Base-by-base conservation (phyloP, 2,888 invertebrate species). In the Oithona nana region DNA sequence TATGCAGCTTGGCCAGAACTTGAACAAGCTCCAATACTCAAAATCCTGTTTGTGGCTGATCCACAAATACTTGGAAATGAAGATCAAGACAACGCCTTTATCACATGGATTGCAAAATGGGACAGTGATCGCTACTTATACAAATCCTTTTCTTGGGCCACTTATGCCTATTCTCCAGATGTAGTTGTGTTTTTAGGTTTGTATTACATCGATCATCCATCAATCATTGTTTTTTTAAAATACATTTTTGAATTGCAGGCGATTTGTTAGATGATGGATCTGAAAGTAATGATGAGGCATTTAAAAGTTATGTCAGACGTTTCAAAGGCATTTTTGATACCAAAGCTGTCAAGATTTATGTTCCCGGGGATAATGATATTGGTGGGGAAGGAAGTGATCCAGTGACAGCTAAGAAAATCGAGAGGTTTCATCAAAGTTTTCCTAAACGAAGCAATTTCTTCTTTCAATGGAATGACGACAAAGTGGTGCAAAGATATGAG, bases 311-410 rank as follows among this genome's bases (percentile, higher is more conserved):
- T 28, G 60, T 13, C 30, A 16, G 39, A 11, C 26, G 54, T 16
- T 30, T 61, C 54, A 55, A 50, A 29, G 58, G 52, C 57, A 65
- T 66, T 28, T 56, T 28, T 61, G 50, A 63, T 48, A 56, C 56
- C 26, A 31, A 48, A 28, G 55, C 30, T 54, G 69, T 74, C 72
- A 70, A 69, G 54, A 69, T 95, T 61, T 92, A 85, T 78, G 73
- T 95, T 65, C 88, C 94, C 24, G 97, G 97, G 3, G 97, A 97
- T 72, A 97, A 97, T 74, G 97, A 97, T 71, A 88, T 97, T 64
- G 97, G 95, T 6, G 95, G 97, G 16, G 95, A 97, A 74, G 83
- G 75, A 59, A 70, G 79, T 65, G 83, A 84, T 68, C 78, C 80
- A 49, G 80, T 88, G 51, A 81, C 80, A 26, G 73, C 75, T 55